Evolutionary conservation across 2,888 invertebrate genomes (phyloP).

Genomic region (Steinernema carpocapsae): DNA sequence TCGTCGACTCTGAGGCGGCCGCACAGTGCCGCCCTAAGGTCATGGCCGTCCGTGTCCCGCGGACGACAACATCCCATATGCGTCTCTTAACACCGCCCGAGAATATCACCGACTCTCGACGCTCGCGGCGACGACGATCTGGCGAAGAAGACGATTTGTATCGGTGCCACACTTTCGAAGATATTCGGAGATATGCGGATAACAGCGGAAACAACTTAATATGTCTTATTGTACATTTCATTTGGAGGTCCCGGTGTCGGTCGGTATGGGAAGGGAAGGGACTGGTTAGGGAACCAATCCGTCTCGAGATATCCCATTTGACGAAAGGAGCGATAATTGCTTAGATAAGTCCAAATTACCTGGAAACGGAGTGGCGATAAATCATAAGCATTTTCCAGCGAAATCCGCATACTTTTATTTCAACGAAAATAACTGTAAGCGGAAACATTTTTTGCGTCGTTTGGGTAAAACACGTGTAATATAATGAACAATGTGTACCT

Average conservation of each 20-base stretch:
- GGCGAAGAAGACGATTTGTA: conserved; percentile 9
- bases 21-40: conserved; percentile 35
- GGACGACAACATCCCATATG: conserved; percentile 30
- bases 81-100: conserved; percentile 31
- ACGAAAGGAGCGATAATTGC: no score
- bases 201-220: conserved; percentile 28
- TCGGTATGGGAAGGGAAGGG: not conserved
- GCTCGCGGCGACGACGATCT: not conserved
- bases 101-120: conserved; percentile 28
- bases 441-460: no score
- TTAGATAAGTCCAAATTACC: no score
- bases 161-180: conserved; percentile 26
- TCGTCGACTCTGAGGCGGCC: conserved; percentile 26
- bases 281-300: no score
- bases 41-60: conserved; percentile 30
- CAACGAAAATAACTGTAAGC: no score
- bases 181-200: conserved; percentile 25
- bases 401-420: no score
- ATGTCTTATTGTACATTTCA: conserved; percentile 1
- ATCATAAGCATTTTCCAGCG: no score
- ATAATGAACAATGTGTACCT: no score
- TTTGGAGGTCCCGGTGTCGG: not conserved
- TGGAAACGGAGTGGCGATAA: no score
- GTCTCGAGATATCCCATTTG: no score
- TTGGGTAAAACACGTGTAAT: no score